These are phyloP conservation scores for Brachionus koreanus DNA, from an alignment of 1,140 invertebrate genomes.

Conservation along the genomic window DNA sequence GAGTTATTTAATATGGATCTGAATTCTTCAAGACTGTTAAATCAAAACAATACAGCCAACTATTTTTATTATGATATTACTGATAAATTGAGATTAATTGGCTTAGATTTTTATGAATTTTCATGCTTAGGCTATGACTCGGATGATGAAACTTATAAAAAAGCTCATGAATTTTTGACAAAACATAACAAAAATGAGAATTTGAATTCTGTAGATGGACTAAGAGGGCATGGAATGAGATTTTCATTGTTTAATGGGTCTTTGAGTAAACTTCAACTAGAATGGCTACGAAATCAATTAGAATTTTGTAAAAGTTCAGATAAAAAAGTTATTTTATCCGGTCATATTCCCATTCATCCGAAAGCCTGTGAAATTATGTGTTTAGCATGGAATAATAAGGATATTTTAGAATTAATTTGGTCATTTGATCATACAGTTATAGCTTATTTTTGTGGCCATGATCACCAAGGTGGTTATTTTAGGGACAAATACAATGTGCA, in stretches of 20 bases:
- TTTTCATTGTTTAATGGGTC: conserved; percentile 57
- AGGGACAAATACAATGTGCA: conserved; percentile 52
- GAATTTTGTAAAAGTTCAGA: conserved; percentile 47
- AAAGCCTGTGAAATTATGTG: conserved; percentile 47
- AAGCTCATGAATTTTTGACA: conserved; percentile 47
- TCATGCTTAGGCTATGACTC: conserved; percentile 50
- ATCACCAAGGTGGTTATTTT: conserved; percentile 50
- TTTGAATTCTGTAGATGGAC: conserved; percentile 50
- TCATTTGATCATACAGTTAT: conserved; percentile 48
- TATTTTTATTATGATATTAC: conserved; percentile 26
- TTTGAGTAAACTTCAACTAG: conserved; percentile 50
- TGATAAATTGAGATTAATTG: conserved; percentile 19
- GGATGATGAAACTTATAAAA: conserved; percentile 45
- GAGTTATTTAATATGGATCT: conserved; percentile 47
- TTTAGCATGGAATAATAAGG: conserved; percentile 53
- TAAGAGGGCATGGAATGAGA: conserved; percentile 48
- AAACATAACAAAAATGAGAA: conserved; percentile 51
- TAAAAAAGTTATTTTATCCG: conserved; percentile 49
- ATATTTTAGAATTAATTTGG: conserved; percentile 50
- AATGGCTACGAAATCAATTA: conserved; percentile 52
- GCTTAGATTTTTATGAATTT: conserved; percentile 55
- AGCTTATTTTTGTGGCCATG: conserved; percentile 53
- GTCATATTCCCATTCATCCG: conserved; percentile 51
- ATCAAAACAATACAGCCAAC: conserved; percentile 26
- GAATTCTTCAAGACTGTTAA: conserved; percentile 29